Percentiles rank a stretch among this genome's conserved stretches.
These are phyloP conservation scores for Pammene aurita DNA, from an alignment of 2,888 invertebrate genomes.

Conservation along the genomic window DNA sequence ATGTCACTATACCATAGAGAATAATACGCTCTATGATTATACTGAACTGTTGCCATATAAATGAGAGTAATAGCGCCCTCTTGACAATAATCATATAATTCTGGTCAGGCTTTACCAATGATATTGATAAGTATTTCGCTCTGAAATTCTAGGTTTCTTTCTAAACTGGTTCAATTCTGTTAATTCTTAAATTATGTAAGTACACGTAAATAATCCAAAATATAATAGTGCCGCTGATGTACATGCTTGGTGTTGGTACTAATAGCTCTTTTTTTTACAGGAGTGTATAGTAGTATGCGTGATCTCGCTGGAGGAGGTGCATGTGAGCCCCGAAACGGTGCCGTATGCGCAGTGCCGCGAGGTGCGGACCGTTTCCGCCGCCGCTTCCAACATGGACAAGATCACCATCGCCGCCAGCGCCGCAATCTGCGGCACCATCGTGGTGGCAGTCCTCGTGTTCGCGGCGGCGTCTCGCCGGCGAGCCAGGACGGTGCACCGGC, in stretches of 20 bases:
- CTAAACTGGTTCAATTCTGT: too few species aligned
- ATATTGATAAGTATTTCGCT: too few species aligned
- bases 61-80: too few species aligned
- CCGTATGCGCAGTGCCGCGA: slow-evolving; percentile 94
- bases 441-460: slow-evolving; percentile 94
- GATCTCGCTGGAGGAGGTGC: slow-evolving; percentile 93
- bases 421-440: slow-evolving; percentile 95
- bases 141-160: too few species aligned
- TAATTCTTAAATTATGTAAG: too few species aligned
- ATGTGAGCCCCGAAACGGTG: slow-evolving; percentile 93
- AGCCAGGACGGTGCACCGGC: slow-evolving; percentile 89
- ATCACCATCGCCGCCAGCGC: slow-evolving; percentile 97
- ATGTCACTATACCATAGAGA: too few species aligned
- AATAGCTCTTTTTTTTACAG: slow-evolving; percentile 68
- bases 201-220: too few species aligned
- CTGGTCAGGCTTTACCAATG: too few species aligned
- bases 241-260: background rate
- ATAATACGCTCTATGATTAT: too few species aligned
- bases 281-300: slow-evolving; percentile 97
- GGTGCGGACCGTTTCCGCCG: slow-evolving; percentile 92
- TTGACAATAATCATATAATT: too few species aligned
- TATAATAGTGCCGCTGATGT: background rate
- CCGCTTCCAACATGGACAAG: slow-evolving; percentile 96
- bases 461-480: slow-evolving; percentile 92
- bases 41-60: too few species aligned